phyloP scores from a whole-genome alignment of 2,888 invertebrate genomes.

The Pristionchus japonicus region DNA sequence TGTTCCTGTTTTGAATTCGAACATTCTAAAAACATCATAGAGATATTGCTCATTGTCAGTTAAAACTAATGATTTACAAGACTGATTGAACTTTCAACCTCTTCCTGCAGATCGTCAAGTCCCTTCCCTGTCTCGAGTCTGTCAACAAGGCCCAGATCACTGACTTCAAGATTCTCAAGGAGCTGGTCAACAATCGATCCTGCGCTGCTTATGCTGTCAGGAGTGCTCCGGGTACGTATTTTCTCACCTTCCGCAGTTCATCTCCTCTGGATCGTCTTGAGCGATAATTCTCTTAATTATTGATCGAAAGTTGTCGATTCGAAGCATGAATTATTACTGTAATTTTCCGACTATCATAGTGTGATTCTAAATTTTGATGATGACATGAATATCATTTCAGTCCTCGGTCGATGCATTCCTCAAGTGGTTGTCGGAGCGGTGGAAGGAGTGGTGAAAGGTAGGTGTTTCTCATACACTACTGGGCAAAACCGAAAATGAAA shows the following conservation, averaged over 20 bases:
- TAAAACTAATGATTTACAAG: no score
- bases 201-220: conserved; percentile 70
- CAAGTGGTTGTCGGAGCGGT: conserved; percentile 65
- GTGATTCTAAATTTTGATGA: neutral
- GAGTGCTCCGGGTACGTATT: conserved; percentile 64
- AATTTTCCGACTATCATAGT: no score
- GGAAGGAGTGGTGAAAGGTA: conserved; percentile 51
- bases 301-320: neutral
- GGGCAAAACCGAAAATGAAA: no score
- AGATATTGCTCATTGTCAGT: no score
- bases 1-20: no score
- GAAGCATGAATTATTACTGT: neutral
- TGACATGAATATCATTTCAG: conserved; percentile 50
- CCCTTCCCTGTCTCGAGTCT: conserved; percentile 62
- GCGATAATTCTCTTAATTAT: no score
- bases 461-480: no score
- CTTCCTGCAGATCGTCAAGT: conserved; percentile 51
- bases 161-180: conserved; percentile 57
- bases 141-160: conserved; percentile 62
- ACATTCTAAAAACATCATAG: no score
- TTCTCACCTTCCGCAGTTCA: no score
- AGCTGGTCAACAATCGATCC: conserved; percentile 57
- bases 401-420: conserved; percentile 71
- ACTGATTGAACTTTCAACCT: neutral
- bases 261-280: neutral